Evolutionary conservation across 2,888 invertebrate species (phyloP), one percentile per base, ranked within the genome.

Genomic region (Chaetogeoica ovagalla): DNA sequence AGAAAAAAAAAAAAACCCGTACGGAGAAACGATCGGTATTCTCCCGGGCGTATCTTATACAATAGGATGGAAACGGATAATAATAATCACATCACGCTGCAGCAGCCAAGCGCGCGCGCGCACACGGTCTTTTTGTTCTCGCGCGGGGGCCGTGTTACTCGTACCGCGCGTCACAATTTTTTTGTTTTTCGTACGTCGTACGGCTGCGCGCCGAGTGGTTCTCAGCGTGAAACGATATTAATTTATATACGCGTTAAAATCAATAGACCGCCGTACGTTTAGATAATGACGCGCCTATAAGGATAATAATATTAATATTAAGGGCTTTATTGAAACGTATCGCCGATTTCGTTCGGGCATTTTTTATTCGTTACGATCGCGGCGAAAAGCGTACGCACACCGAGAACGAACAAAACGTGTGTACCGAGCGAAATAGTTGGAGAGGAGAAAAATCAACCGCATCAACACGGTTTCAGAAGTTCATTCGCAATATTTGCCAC

Each of bases 151-250:
- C 21, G 68, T n/a, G n/a, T 15, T 55, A 7, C 43, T 55, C n/a
- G 9, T 52, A 52, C 11, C 48, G 23, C 21, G n/a, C 43, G 19
- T 55, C 30, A 30, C 30, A 30, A 30, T 30, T 30, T 30, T 30
- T 2, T 30, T 30, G 4, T 30, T 30, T 30, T 30, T 30, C 30
- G n/a, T 63, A 65, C 23, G 39, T 52, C 21, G 23, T 52, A 19
- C 71, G 59, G n/a, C n/a, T n/a, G n/a, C n/a, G 52, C 66, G 81
- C 74, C 7, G 74, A 81, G 73, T 74, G 81, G 68, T 73, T 81
- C 81, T 73, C 73, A 81, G 79, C 79, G 60, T 69, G 79, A 79
- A 66, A 81, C 73, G 37, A 81, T 74, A 81, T 81, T 74, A 73
- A 73, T 73, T 81, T 4, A 4, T 30, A 30, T 4, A 74, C 74